Evolutionary conservation across 2,113 vertebrate species (phyloP).

Genomic region (Astur gentilis): DNA sequence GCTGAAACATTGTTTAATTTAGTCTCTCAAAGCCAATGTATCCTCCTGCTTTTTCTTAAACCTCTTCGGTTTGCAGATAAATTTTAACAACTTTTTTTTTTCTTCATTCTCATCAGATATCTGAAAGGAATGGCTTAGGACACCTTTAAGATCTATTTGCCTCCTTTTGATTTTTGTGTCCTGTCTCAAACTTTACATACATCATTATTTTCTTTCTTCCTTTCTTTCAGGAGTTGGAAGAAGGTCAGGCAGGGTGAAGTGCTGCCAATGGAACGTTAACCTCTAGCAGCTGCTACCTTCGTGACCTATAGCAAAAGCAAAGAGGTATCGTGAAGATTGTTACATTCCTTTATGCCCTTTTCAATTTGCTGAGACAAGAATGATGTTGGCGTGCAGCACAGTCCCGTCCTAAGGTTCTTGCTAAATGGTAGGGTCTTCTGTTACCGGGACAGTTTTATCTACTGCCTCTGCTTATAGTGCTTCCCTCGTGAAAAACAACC

Average conservation of each 20-base stretch:
- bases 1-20: not conserved
- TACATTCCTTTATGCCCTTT: conserved; percentile 52
- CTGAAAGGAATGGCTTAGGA: not conserved
- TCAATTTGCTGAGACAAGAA: conserved; percentile 52
- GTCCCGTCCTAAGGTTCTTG: not conserved
- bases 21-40: not conserved
- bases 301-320: conserved; percentile 26
- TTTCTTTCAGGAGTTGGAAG: not conserved
- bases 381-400: conserved; percentile 13
- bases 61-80: not conserved
- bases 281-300: conserved; percentile 25
- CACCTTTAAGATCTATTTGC: not conserved
- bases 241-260: not conserved
- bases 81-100: not conserved
- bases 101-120: not conserved
- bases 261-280: not conserved
- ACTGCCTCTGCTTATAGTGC: not conserved
- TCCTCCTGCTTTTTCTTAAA: not conserved
- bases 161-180: not conserved
- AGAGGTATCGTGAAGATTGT: conserved; percentile 6
- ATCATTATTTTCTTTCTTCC: not conserved
- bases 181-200: conserved; percentile 2
- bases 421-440: conserved; percentile 12
- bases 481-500: not conserved
- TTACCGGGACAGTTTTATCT: conserved; percentile 49